Conservation (phyloP, 1,140 invertebrate species). For the Oscheius sp. region DNA sequence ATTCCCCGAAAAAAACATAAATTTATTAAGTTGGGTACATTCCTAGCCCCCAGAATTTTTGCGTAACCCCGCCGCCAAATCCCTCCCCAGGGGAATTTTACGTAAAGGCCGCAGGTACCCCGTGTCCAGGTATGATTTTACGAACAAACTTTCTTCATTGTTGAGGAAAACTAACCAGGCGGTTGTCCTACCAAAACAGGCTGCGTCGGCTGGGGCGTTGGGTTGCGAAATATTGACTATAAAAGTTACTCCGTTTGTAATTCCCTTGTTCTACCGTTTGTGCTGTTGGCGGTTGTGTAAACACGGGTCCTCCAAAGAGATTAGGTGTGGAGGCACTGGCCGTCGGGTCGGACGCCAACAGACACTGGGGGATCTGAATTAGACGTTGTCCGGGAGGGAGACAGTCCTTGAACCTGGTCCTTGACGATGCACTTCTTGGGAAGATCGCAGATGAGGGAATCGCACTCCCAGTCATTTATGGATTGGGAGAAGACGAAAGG, state of each 20-base stretch:
- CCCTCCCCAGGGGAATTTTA: no score
- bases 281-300: neutral
- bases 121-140: no score
- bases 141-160: no score
- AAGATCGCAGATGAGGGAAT: neutral
- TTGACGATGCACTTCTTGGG: neutral
- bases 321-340: neutral
- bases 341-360: neutral
- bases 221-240: no score
- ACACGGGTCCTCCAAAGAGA: neutral
- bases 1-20: no score
- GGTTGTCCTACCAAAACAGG: constrained; percentile 2
- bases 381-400: neutral
- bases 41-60: no score
- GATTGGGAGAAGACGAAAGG: neutral
- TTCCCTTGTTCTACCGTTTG: neutral
- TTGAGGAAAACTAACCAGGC: constrained; percentile 12
- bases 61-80: no score
- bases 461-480: neutral
- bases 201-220: neutral
- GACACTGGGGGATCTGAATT: constrained; percentile 7
- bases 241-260: no score
- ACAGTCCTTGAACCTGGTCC: neutral
- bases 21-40: no score
- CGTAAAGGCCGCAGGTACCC: no score